These are phyloP conservation scores for Galerucella nymphaeae DNA, from an alignment of 2,888 invertebrate species.

Conservation along the genomic window DNA sequence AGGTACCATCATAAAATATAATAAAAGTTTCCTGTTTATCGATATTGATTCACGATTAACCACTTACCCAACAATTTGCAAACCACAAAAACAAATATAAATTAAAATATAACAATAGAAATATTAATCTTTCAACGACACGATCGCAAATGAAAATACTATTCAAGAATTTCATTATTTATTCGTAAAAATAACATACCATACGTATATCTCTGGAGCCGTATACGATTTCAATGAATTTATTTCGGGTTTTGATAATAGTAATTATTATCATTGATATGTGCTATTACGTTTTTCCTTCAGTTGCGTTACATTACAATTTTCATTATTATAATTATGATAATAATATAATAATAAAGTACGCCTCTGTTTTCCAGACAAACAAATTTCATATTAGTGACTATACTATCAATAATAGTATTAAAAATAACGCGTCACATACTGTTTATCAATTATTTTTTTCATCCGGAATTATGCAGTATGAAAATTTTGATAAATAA, in stretches of 20 bases:
- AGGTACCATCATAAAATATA: too few species aligned
- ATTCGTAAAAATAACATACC: constrained; percentile 12
- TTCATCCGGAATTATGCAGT: neutral
- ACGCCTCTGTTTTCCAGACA: too few species aligned
- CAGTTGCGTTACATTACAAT: too few species aligned
- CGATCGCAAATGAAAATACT: neutral
- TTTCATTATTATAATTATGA: too few species aligned
- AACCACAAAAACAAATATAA: neutral
- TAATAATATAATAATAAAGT: too few species aligned
- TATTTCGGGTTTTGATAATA: constrained; percentile 5
- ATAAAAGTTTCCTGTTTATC: too few species aligned
- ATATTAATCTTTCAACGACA: neutral
- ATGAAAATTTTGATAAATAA: neutral
- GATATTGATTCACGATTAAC: too few species aligned
- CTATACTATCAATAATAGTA: neutral
- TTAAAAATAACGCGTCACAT: neutral
- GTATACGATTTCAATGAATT: constrained; percentile 8
- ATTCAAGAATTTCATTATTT: neutral
- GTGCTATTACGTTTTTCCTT: neutral
- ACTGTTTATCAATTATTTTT: neutral
- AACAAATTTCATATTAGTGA: neutral
- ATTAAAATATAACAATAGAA: neutral
- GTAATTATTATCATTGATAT: neutral
- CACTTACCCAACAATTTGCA: too few species aligned
- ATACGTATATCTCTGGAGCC: constrained; percentile 5